phyloP scores from a whole-genome alignment of 2,888 invertebrate genomes.

The Seladonia tumulorum region DNA sequence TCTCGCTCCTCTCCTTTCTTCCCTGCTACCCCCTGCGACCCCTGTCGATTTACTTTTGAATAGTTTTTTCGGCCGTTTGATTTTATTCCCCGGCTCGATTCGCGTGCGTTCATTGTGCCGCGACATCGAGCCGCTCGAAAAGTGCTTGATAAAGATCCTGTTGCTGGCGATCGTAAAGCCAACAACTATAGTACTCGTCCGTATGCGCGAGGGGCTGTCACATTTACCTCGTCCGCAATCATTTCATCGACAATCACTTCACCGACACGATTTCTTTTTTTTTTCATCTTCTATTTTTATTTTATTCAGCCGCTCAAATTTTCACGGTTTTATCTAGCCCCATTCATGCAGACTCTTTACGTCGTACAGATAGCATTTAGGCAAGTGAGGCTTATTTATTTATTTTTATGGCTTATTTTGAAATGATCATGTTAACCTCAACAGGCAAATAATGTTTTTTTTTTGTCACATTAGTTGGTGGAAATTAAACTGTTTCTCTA shows the following conservation, averaged over 20 bases:
- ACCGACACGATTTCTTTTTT: background rate
- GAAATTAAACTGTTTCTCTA: too few relatives aligned
- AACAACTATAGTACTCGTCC: background rate
- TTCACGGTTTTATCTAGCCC: background rate
- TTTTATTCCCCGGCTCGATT: background rate
- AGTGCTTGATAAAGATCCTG: slow-evolving; percentile 11
- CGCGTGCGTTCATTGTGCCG: background rate
- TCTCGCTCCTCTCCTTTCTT: slow-evolving; percentile 12
- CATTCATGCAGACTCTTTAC: too few relatives aligned
- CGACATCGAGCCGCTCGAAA: slow-evolving; percentile 6
- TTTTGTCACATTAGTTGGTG: too few relatives aligned
- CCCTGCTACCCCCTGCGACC: background rate
- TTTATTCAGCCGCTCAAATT: background rate
- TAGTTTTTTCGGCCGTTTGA: background rate
- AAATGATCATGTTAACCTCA: too few relatives aligned
- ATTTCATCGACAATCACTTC: background rate
- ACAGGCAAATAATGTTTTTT: too few relatives aligned
- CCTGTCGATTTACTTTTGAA: slow-evolving; percentile 12
- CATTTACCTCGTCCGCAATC: background rate
- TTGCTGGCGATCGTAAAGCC: slow-evolving; percentile 4
- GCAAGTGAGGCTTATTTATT: too few relatives aligned
- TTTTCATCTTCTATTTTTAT: background rate
- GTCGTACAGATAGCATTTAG: background rate
- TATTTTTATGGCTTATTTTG: too few relatives aligned
- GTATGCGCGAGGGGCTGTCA: background rate